Base-by-base conservation (phyloP, 2,113 vertebrate genomes). In the Alethe castanea region DNA sequence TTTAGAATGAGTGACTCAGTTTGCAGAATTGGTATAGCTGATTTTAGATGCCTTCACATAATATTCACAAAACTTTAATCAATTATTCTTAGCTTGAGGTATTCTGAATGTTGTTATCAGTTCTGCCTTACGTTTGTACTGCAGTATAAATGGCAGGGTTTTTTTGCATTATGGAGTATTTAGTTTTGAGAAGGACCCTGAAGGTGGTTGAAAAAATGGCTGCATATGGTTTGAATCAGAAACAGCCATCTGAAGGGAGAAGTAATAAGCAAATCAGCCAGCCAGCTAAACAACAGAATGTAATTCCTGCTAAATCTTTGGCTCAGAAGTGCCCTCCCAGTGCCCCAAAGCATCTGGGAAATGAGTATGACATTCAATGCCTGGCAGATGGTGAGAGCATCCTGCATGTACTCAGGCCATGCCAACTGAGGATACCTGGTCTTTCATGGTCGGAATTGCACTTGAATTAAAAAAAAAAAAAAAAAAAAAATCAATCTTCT, bases 291-390 rank as follows among this genome's bases (percentile, higher is more conserved):
- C 61, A 97, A 79, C 50, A 80, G 50, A 92, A 73, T 80, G 76
- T 25, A 85, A 92, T 93, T 94, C 59, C 71, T 94, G 79, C 71
- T 80, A 90, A 82, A 50, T 65, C 85, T 92, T 86, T 96, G 92
- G 94, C 95, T 80, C 29, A 57, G 28, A 92, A 87, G 28, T 93
- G 42, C 54, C 92, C 53, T 96, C 62, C 50, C 78, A 69, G 50
- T 85, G 62, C 82, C 88, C 67, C 35, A 90, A 90, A 94, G 66
- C 85, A 81, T 93, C 82, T 93, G 85, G 85, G 92, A 93, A 92
- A 88, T 85, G 57, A 85, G 6, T 81, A 69, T 57, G 81, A 73
- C 59, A 77, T 88, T 92, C 66, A 93, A 94, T 92, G 67, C 54
- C 59, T 80, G 66, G 73, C 90, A 94, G 85, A 96, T 93, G 85